These are phyloP conservation scores for Laticauda laticaudata DNA, from an alignment of 2,113 vertebrate genomes.

Conservation along the genomic window DNA sequence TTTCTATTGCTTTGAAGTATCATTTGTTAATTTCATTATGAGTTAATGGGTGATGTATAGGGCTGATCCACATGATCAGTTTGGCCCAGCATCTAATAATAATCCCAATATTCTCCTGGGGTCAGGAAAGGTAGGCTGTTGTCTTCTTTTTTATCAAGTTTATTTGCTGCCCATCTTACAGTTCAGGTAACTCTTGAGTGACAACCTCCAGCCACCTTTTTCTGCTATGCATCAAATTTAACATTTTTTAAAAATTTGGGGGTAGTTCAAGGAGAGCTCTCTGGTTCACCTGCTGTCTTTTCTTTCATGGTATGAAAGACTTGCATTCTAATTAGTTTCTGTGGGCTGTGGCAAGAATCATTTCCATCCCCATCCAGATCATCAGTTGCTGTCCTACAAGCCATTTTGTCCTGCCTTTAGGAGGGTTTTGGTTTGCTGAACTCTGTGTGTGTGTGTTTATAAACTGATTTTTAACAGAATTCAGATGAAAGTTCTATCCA, in stretches of 20 bases:
- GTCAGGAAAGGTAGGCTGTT: background rate
- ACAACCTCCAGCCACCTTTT: background rate
- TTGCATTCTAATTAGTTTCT: background rate
- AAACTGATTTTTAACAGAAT: background rate
- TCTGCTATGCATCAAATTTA: background rate
- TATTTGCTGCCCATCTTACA: background rate
- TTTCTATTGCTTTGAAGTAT: background rate
- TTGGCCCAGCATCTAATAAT: background rate
- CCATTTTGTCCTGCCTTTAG: background rate
- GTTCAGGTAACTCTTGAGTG: background rate
- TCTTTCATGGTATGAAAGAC: background rate
- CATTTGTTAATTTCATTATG: background rate
- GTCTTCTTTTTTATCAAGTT: background rate
- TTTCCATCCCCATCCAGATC: background rate
- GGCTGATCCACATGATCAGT: background rate
- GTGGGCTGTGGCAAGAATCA: background rate
- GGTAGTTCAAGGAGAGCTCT: background rate
- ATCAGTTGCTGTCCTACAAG: background rate
- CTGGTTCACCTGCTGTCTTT: background rate
- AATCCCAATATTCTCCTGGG: background rate
- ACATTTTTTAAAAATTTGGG: background rate
- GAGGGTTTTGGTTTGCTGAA: background rate
- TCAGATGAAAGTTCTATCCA: background rate
- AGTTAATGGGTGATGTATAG: background rate
- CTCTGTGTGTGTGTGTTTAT: background rate